Base-by-base conservation (phyloP, 1,140 invertebrate species). In the Listronotus oregonensis region DNA sequence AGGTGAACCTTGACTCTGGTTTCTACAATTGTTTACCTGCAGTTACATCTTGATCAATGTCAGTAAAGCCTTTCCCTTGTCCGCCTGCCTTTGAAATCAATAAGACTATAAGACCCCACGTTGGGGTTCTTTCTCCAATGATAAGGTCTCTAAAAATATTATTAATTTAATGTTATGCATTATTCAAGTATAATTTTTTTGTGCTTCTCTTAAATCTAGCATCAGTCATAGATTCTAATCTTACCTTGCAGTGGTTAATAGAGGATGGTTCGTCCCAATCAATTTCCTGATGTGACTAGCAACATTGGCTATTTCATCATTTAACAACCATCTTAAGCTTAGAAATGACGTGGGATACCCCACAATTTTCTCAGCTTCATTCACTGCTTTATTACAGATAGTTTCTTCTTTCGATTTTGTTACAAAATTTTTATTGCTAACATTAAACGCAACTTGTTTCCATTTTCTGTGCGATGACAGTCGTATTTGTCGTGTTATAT, bases 331-430 rank as follows among this genome's bases (percentile, higher is more conserved):
- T 57, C 94, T 81, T n/a, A 97, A 77, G 78, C 91, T 96, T 62
- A 96, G 85, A 77, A 96, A 96, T 5, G 94, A 96, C 0, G 94
- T 96, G 15, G 95, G 92, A 82, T 96, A 97, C 0, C 95, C 95
- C 15, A 98, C 94, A 52, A 97, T 90, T 83, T 96, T 96, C 81
- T 97, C 95, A 31, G 94, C 95, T 76, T 96, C 93, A 37, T 90
- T 90, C 11, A 97, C 90, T 2, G 91, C 91, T 31, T 51, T 65
- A 37, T 37, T 66, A 34, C 62, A 64, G 10, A 52, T 37, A n/a
- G 62, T 42, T 64, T 60, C 49, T 42, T 54, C 50, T 59, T 57
- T 61, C 0, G 50, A 49, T 56, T 62, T 54, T 11, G 60, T 63
- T 10, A 43, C 39, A 21, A 63, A 51, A 61, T 31, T 51, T 21